These are phyloP conservation scores for Labroides dimidiatus DNA, from an alignment of 2,797 vertebrate species.

Conservation along the genomic window DNA sequence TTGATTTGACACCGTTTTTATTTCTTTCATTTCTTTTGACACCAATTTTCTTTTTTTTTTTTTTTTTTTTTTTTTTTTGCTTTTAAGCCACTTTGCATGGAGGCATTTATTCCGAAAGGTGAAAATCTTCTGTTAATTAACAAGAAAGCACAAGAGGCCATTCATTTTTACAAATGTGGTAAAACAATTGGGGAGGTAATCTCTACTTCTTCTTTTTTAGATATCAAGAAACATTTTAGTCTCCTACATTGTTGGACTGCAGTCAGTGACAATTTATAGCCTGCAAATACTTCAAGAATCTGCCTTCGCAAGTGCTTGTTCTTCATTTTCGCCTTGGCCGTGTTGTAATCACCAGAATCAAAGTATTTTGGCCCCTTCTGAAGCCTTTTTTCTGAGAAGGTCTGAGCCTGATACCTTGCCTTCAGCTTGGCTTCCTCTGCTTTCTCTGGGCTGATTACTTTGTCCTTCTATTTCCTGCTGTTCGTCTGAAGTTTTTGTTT, in stretches of 20 bases:
- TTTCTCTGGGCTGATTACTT: constrained; percentile 95
- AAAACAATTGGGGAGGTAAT: constrained; percentile 23
- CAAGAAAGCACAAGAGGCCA: constrained; percentile 22
- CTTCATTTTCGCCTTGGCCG: constrained; percentile 99
- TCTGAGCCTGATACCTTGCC: constrained; percentile 95
- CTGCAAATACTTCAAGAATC: constrained; percentile 46
- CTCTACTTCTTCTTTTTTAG: constrained; percentile 14
- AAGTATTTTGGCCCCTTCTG: constrained; percentile 99
- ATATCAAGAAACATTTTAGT: constrained; percentile 37
- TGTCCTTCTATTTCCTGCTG: constrained; percentile 94
- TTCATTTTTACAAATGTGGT: constrained; percentile 26
- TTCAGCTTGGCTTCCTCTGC: constrained; percentile 97
- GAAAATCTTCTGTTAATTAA: constrained; percentile 38
- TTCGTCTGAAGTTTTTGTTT: constrained; percentile 85
- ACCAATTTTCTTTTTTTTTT: no score
- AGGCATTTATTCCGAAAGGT: constrained; percentile 49
- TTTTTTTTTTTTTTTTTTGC: no score
- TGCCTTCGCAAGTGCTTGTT: constrained; percentile 91
- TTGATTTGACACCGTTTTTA: no score
- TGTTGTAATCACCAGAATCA: constrained; percentile 99
- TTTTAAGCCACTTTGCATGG: constrained; percentile 19
- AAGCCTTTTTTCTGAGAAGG: constrained; percentile 94
- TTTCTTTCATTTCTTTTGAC: no score
- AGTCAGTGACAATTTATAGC: constrained; percentile 69
- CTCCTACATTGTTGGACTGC: constrained; percentile 25